Evolutionary conservation across 2,888 invertebrate species (phyloP).

Genomic region (Rapana venosa): DNA sequence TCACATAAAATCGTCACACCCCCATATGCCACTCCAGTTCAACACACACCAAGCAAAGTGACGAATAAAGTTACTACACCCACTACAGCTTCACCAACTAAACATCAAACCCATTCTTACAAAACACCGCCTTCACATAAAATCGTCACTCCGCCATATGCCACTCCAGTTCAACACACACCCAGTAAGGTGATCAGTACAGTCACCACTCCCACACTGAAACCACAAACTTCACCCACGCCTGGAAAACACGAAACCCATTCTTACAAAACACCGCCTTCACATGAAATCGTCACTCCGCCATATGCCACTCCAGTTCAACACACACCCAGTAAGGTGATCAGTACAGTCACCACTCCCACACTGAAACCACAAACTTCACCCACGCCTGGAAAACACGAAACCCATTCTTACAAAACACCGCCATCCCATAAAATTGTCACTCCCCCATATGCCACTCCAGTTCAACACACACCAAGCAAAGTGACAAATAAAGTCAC

Average conservation of each 20-base stretch:
- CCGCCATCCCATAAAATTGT: background rate
- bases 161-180: background rate
- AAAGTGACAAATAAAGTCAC: background rate
- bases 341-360: background rate
- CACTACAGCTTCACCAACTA: background rate
- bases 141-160: no score
- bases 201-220: background rate
- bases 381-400: background rate
- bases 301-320: background rate
- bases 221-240: background rate
- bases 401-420: background rate
- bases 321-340: background rate
- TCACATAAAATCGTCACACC: background rate
- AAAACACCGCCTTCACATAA: no score
- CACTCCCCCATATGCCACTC: background rate
- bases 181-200: background rate
- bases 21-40: background rate
- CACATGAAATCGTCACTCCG: no score
- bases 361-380: background rate
- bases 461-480: no score
- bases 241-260: no score
- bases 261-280: no score
- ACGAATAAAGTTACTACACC: background rate
- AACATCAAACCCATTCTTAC: no score
- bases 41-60: no score